Conservation (phyloP, 2,113 vertebrate species). For the Rhineura floridana region DNA sequence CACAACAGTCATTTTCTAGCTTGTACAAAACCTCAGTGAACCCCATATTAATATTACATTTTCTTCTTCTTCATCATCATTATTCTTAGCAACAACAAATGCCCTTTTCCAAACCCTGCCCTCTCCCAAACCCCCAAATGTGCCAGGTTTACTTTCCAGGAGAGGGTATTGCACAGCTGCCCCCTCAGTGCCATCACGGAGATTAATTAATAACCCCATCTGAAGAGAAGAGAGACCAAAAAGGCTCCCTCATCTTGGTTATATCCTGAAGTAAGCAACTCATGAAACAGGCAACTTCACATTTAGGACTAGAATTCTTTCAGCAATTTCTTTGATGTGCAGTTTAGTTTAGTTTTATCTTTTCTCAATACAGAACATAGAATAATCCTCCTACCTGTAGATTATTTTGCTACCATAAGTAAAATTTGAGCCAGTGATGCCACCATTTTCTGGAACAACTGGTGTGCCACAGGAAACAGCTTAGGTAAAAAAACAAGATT, state of each 20-base stretch:
- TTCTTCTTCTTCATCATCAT: neutral
- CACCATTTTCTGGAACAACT: conserved; percentile 82
- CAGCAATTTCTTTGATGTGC: conserved; percentile 1
- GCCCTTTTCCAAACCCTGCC: neutral
- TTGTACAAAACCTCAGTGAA: neutral
- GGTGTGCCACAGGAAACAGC: conserved; percentile 88
- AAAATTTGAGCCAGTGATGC: conserved; percentile 84
- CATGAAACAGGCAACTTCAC: neutral
- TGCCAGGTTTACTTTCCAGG: too few relatives aligned
- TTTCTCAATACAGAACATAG: neutral
- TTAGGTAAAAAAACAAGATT: conserved; percentile 68
- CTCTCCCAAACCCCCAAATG: neutral
- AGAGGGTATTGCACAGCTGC: too few relatives aligned
- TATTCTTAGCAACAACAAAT: neutral
- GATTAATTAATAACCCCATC: too few relatives aligned
- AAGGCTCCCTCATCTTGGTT: too few relatives aligned
- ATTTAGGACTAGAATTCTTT: neutral
- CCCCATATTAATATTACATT: neutral
- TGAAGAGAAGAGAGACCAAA: too few relatives aligned
- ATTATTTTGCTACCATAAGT: conserved; percentile 90
- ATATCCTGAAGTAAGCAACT: neutral
- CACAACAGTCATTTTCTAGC: neutral
- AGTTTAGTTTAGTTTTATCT: neutral
- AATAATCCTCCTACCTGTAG: conserved; percentile 85
- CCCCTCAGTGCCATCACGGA: too few relatives aligned